Evolutionary conservation across 1,140 invertebrate genomes (phyloP), one percentile per base, ranked within the genome.

Genomic region (Hyposmocoma kahamanoa): DNA sequence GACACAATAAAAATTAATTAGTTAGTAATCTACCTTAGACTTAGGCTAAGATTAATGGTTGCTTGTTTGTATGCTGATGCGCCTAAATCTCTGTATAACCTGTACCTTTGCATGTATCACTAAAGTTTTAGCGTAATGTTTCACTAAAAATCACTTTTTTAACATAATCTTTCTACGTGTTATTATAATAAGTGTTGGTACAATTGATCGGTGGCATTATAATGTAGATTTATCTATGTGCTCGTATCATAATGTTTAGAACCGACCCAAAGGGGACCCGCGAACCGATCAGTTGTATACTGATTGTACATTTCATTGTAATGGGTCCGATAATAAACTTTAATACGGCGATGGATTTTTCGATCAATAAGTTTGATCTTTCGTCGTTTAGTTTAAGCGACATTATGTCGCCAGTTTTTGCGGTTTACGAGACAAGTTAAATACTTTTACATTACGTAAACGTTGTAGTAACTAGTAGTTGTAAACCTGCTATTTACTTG

Each of bases 271-370:
- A 55, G 42, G 62, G 63, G 56, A 61, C 51, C 57, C 51, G 38
- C 15, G 51, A 13, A 38, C 62, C 59, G 71, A 60, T 77, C 69
- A 63, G 46, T 75, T 64, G 62, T 71, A 66, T 59, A 28, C 34
- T 41, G 58, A 76, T 79, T 80, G 77, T 80, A 81, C 80, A 74
- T 84, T 84, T 84, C 80, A 84, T 75, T 72, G 75, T 77, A 73
- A 67, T 69, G 77, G 75, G 77, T 81, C 77, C 57, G 51, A 28
- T 42, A 44, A 22, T 47, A 51, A 3, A 36, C 15, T 36, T 2
- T 17, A 6, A 10, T 30, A 6, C 18, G 32, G 15, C 18, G 32
- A 36, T 17, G 18, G 32, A 36, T 36, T 10, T 36, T 36, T 36
- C 1, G 32, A 36, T 36, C 18, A 17, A 6, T 17, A 36, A 36